These are phyloP conservation scores for Scomberomorus guttatus DNA, from an alignment of 2,797 vertebrate species.

Conservation along the genomic window DNA sequence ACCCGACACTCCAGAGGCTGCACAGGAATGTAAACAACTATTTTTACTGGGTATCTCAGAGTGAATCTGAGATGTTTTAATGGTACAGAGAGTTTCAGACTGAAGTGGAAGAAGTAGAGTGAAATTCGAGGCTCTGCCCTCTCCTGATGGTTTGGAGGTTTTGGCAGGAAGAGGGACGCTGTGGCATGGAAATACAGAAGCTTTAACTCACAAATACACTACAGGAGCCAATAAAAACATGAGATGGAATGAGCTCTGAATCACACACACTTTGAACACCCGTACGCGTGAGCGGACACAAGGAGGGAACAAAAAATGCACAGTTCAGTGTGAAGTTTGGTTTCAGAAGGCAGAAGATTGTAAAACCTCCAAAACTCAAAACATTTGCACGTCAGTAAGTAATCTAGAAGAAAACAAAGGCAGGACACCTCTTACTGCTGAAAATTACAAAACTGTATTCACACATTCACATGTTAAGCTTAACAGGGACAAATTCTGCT, in stretches of 20 bases:
- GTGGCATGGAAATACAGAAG: conserved; percentile 46
- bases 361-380: too few relatives aligned
- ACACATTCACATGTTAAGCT: too few relatives aligned
- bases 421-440: too few relatives aligned
- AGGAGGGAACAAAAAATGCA: not conserved
- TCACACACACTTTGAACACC: not conserved
- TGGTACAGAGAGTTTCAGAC: not conserved
- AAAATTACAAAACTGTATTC: too few relatives aligned
- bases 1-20: not conserved
- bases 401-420: too few relatives aligned
- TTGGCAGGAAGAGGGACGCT: conserved; percentile 17
- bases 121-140: not conserved
- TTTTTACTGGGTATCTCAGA: not conserved
- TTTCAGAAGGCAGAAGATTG: not conserved
- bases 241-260: not conserved
- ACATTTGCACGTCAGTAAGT: too few relatives aligned
- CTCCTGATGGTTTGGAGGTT: conserved; percentile 25
- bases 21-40: conserved; percentile 57
- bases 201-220: conserved; percentile 10
- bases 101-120: conserved; percentile 2
- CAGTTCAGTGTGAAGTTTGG: not conserved
- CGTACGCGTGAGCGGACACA: not conserved
- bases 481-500: too few relatives aligned
- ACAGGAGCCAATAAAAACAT: conserved; percentile 41
- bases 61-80: not conserved